These are phyloP conservation scores for Palaemon carinicauda DNA, from an alignment of 1,140 invertebrate species.

Conservation along the genomic window DNA sequence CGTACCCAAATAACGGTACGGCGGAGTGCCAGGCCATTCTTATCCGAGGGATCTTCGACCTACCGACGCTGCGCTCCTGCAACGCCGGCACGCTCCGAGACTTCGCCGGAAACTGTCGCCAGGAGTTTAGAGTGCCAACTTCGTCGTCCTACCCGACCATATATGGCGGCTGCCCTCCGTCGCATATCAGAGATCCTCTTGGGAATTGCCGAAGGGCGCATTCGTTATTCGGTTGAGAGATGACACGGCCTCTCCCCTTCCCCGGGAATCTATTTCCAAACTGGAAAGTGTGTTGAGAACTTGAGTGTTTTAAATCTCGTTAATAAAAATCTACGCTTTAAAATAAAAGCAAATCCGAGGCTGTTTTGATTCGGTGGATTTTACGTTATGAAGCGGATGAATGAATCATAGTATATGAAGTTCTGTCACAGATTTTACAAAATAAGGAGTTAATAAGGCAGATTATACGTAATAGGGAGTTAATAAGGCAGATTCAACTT, in stretches of 20 bases:
- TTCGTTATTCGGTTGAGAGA: not conserved
- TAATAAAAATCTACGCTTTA: too few relatives aligned
- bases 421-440: too few relatives aligned
- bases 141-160: conserved; percentile 19
- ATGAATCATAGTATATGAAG: too few relatives aligned
- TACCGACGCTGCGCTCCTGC: conserved; percentile 22
- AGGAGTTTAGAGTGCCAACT: conserved; percentile 23
- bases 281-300: not conserved
- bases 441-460: too few relatives aligned
- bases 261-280: not conserved
- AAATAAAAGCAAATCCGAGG: too few relatives aligned
- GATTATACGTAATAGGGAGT: too few relatives aligned
- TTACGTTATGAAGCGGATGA: too few relatives aligned
- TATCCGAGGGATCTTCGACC: conserved; percentile 30
- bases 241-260: too few relatives aligned
- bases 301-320: not conserved
- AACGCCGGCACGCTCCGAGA: conserved; percentile 17
- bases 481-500: too few relatives aligned
- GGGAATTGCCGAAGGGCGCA: not conserved
- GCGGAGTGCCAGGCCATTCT: conserved; percentile 28
- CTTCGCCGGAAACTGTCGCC: conserved; percentile 16
- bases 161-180: not conserved
- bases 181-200: not conserved
- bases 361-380: too few relatives aligned
- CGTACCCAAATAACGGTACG: not conserved